These are phyloP conservation scores for Magallana ariakensis DNA, from an alignment of 1,140 invertebrate genomes.

Conservation along the genomic window DNA sequence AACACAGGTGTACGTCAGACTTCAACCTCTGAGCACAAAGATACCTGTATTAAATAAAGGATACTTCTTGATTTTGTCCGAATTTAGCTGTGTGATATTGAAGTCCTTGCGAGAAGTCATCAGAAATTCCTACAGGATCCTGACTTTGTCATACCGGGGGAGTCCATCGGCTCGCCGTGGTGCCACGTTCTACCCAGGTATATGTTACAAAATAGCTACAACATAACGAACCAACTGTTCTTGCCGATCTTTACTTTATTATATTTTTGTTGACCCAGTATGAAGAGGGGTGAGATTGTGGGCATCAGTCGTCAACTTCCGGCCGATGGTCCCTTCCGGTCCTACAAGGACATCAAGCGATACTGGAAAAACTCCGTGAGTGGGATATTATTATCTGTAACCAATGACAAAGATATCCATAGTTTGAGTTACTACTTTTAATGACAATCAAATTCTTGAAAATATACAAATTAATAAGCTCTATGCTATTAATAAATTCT, in stretches of 20 bases:
- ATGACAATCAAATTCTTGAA: no score
- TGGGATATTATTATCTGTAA: not conserved
- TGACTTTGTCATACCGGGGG: conserved; percentile 46
- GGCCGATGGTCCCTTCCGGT: conserved; percentile 67
- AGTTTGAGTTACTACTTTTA: no score
- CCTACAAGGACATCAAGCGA: conserved; percentile 75
- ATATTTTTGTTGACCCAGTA: conserved; percentile 55
- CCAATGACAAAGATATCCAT: no score
- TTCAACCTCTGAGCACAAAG: no score
- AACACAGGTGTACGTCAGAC: no score
- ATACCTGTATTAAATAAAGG: no score
- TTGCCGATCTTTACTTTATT: not conserved
- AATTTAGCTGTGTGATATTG: conserved; percentile 15
- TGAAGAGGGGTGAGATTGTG: conserved; percentile 74
- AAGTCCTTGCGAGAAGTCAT: not conserved
- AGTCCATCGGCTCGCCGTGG: conserved; percentile 59
- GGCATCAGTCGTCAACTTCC: conserved; percentile 66
- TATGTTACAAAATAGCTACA: not conserved
- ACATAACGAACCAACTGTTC: not conserved
- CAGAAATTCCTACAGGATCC: not conserved
- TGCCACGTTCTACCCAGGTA: conserved; percentile 73
- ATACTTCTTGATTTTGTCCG: no score
- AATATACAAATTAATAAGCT: no score
- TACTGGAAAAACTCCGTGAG: conserved; percentile 77
- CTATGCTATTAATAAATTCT: no score